phyloP scores from a whole-genome alignment of 2,113 vertebrate genomes.

The Pycnonotus jocosus region DNA sequence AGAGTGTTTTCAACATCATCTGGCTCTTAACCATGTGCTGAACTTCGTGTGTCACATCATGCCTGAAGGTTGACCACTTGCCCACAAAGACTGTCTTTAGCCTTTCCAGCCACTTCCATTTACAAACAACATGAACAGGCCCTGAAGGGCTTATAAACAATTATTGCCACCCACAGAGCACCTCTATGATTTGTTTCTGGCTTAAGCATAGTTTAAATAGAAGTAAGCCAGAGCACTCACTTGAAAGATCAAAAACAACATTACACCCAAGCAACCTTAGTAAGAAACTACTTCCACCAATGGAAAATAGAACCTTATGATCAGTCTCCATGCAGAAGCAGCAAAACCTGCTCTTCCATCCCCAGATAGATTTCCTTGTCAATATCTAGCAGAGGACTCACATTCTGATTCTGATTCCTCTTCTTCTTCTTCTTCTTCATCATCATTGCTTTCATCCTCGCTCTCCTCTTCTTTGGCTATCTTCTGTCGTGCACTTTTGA shows the following conservation, averaged over 20 bases:
- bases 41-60: not conserved
- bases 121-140: not conserved
- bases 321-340: not conserved
- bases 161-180: not conserved
- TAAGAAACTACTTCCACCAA: not conserved
- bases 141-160: not conserved
- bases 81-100: not conserved
- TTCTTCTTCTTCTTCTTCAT: conserved; percentile 86
- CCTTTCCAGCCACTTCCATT: not conserved
- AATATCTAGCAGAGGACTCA: conserved; percentile 45
- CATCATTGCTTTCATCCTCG: conserved; percentile 87
- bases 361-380: not conserved
- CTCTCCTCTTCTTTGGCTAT: conserved; percentile 95
- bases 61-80: not conserved
- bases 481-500: conserved; percentile 95
- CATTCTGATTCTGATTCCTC: conserved; percentile 87
- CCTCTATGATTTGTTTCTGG: not conserved
- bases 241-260: not conserved
- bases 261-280: not conserved
- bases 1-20: not conserved
- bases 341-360: not conserved
- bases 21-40: not conserved
- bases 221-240: not conserved
- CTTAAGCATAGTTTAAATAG: not conserved
- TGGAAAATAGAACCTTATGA: not conserved